phyloP scores from a whole-genome alignment of 2,888 invertebrate genomes.

The Harpalus rufipes region DNA sequence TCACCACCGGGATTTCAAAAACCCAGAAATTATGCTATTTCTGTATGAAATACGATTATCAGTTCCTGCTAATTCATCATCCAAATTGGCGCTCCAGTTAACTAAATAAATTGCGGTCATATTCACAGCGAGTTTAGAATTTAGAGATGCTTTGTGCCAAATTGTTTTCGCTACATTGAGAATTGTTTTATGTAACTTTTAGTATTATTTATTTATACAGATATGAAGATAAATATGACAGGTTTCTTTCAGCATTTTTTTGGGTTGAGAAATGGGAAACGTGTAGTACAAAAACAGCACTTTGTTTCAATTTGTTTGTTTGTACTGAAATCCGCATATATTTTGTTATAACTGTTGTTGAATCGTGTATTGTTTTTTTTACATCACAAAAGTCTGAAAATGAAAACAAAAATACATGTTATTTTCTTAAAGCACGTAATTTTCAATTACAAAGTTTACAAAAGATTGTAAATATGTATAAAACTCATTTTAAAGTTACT shows the following conservation, averaged over 20 bases:
- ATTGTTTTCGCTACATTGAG: conserved; percentile 46
- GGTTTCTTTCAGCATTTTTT: conserved; percentile 25
- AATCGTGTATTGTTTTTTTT: background rate
- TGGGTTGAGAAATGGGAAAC: background rate
- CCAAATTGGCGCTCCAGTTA: conserved; percentile 58
- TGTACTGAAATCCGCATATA: background rate
- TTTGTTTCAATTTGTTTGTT: conserved; percentile 2
- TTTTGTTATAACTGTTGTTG: background rate
- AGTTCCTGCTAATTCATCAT: conserved; percentile 61
- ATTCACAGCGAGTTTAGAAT: conserved; percentile 26
- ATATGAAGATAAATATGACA: conserved; percentile 41
- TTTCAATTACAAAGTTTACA: background rate
- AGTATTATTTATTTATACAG: conserved; percentile 27
- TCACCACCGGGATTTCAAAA: conserved; percentile 62
- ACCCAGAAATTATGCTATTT: conserved; percentile 60
- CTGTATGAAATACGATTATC: conserved; percentile 65
- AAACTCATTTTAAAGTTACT: no score
- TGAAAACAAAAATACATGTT: background rate
- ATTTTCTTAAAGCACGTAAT: background rate
- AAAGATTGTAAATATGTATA: no score
- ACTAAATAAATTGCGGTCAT: conserved; percentile 58
- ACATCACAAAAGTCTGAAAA: background rate
- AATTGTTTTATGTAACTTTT: conserved; percentile 7
- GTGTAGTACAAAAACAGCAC: background rate
- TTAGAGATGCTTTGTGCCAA: conserved; percentile 47